Conservation (phyloP, 2,888 invertebrate species). For the Megalurothrips usitatus region DNA sequence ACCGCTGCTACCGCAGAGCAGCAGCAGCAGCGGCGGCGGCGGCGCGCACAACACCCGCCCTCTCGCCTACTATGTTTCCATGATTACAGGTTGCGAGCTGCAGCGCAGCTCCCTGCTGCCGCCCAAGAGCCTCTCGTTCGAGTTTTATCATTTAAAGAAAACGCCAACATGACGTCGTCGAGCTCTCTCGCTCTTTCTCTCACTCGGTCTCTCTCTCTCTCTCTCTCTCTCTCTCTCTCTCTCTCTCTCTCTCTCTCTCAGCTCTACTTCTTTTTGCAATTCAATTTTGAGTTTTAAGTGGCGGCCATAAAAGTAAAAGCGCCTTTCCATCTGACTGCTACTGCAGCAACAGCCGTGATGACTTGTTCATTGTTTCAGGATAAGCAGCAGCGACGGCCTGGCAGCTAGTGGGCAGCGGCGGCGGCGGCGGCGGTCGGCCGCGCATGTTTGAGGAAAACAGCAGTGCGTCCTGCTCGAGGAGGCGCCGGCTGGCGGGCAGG, state of each 20-base stretch:
- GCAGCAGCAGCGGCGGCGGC: neutral
- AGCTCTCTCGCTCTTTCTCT: too few relatives aligned
- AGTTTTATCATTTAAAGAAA: constrained; percentile 22
- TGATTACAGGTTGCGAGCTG: neutral
- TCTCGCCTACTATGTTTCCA: constrained; percentile 7
- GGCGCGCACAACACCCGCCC: neutral
- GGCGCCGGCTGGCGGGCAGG: too few relatives aligned
- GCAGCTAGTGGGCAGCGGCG: neutral
- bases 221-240: too few relatives aligned
- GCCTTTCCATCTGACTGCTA: neutral
- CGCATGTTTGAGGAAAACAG: neutral
- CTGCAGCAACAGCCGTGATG: neutral
- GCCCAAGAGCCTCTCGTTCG: neutral
- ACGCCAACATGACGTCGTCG: neutral
- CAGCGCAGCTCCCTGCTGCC: neutral
- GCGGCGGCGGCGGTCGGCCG: neutral
- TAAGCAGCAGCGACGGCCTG: neutral
- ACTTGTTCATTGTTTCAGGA: neutral
- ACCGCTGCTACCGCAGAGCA: neutral
- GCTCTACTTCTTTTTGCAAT: neutral
- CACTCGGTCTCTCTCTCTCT: too few relatives aligned
- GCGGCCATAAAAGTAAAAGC: neutral
- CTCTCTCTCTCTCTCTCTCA: neutral
- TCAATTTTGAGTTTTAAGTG: constrained; percentile 1
- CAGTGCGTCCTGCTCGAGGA: too few relatives aligned